Evolutionary conservation across 1,140 invertebrate species (phyloP).

Genomic region (Helicoverpa zea): DNA sequence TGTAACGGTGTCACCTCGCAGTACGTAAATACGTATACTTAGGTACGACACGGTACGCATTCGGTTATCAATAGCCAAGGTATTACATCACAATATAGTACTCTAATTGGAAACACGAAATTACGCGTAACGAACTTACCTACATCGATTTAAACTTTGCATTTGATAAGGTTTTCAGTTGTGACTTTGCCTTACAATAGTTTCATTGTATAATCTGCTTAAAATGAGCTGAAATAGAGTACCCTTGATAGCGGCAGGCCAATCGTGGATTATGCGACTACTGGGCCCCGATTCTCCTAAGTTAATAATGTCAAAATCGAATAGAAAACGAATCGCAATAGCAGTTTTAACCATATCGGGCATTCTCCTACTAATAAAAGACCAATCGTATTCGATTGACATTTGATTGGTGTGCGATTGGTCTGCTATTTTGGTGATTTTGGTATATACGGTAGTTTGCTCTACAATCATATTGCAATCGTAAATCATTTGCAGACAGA

Average conservation of each 20-base stretch:
- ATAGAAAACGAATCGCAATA: no score
- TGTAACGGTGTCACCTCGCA: constrained; percentile 8
- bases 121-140: not conserved
- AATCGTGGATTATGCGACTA: constrained; percentile 9
- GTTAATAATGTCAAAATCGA: no score
- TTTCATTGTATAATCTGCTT: constrained; percentile 5
- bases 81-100: constrained; percentile 3
- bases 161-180: not conserved
- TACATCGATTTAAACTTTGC: not conserved
- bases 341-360: no score
- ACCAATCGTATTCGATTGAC: no score
- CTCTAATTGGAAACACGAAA: constrained; percentile 6
- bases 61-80: constrained; percentile 25
- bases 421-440: no score
- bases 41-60: not conserved
- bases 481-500: no score
- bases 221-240: constrained; percentile 28
- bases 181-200: not conserved
- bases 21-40: not conserved
- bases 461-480: no score
- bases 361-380: no score
- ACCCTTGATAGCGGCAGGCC: constrained; percentile 26
- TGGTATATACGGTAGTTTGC: no score
- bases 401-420: no score
- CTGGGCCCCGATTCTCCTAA: no score